phyloP scores from a whole-genome alignment of 2,797 vertebrate genomes.

The Tapera naevia region DNA sequence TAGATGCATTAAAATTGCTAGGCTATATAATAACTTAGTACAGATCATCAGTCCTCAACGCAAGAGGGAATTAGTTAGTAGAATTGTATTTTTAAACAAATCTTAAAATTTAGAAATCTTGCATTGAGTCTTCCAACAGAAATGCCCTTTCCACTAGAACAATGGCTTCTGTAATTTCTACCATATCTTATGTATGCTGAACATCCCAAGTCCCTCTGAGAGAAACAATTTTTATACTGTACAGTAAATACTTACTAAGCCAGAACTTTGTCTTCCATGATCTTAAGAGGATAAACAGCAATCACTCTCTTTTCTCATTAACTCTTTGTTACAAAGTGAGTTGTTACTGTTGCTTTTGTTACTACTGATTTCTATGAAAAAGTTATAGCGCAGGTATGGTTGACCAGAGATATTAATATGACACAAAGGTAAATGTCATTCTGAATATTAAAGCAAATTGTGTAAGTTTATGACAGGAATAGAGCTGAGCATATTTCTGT shows the following conservation, averaged over 20 bases:
- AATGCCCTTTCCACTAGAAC: not conserved
- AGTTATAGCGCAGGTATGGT: not conserved
- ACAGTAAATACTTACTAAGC: not conserved
- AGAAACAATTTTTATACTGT: not conserved
- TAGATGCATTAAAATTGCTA: conserved; percentile 55
- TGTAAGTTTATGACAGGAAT: not conserved
- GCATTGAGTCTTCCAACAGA: not conserved
- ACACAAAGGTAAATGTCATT: not conserved
- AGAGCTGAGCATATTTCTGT: not conserved
- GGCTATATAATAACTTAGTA: conserved; percentile 56
- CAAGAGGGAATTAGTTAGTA: conserved; percentile 20
- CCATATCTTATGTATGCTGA: not conserved
- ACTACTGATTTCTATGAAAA: not conserved
- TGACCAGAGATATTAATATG: not conserved
- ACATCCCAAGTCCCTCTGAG: not conserved
- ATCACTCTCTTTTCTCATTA: not conserved
- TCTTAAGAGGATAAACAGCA: not conserved
- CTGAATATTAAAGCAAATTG: not conserved
- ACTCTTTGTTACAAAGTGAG: not conserved
- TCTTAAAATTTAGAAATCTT: not conserved
- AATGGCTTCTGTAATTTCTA: not conserved
- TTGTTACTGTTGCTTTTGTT: not conserved
- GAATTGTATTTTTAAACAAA: conserved; percentile 43
- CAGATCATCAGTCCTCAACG: conserved; percentile 26
- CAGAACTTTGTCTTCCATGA: not conserved